Evolutionary conservation across 2,888 invertebrate species (phyloP), one percentile per base, ranked within the genome.

Genomic region (Ephialtes manifestator): DNA sequence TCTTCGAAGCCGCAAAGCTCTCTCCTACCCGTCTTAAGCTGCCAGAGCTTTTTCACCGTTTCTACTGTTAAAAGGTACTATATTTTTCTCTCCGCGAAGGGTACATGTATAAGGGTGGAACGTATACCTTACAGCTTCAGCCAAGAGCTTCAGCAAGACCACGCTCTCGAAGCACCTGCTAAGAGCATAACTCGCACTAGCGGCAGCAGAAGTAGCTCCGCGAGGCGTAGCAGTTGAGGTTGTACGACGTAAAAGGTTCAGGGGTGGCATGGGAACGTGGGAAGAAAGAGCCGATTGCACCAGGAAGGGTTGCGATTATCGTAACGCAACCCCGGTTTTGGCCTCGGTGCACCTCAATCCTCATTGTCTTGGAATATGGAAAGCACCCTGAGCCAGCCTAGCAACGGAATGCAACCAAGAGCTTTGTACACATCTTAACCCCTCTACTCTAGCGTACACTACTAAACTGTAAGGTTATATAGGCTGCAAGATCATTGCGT

Each of bases 1-100:
- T 82, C 76, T 79, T 70, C 72, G 83, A 84, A 83, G 84, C 84
- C 81, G 83, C 85, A 83, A 78, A 85, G 85, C 84, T 82, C 74
- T 77, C 78, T 67, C 78, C 72, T 74, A 79, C 75, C 63, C 55
- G 74, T 79, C 78, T 83, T 71, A 76, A 83, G 67, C 80, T 80
- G 68, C 79, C 85, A 53, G 87, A 86, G 85, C 89, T 90, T 91
- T 91, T 88, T 88, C 87, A 88, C 84, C 86, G 83, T 89, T 91
- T 88, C 88, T 86, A 89, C 87, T 89, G 90, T 91, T 92, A 91
- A 92, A 92, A 91, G 92, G 91, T 88, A 90, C 90, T 90, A 91
- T 91, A 91, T 90, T 60, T 84, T 83, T 83, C 71, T 67, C 58
- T 53, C 75, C 63, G 63, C 15, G 39, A 78, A 55, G 72, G 76